Percentiles rank a stretch among this genome's conserved stretches.
Evolutionary conservation across 1,140 invertebrate genomes (phyloP).

Genomic region (Hyphantria cunea): DNA sequence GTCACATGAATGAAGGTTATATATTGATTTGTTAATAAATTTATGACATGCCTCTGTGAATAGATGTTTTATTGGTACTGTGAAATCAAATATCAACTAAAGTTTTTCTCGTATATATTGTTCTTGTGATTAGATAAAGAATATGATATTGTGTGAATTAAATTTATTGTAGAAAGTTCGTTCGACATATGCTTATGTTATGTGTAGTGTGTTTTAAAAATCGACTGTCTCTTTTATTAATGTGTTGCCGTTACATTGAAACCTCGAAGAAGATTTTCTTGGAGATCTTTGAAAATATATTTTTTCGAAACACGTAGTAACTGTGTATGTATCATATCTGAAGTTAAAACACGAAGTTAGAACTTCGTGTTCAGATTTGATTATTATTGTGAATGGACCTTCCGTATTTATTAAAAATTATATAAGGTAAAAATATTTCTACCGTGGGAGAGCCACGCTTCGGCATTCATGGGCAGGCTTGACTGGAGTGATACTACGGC

Average conservation of each 20-base stretch:
- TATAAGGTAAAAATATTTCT: too few relatives aligned
- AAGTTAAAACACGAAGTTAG: too few relatives aligned
- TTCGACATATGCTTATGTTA: constrained; percentile 7
- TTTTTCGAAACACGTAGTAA: background rate
- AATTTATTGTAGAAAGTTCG: constrained; percentile 51
- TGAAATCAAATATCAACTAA: constrained; percentile 55
- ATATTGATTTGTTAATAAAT: constrained; percentile 73
- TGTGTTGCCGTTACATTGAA: constrained; percentile 11
- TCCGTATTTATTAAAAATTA: background rate
- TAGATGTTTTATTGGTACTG: constrained; percentile 49
- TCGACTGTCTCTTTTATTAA: constrained; percentile 17
- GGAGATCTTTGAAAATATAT: background rate
- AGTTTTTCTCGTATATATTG: constrained; percentile 41
- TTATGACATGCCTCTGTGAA: constrained; percentile 54
- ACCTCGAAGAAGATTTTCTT: constrained; percentile 7
- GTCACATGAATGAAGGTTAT: constrained; percentile 43
- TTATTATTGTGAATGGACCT: background rate
- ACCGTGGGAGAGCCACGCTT: too few relatives aligned
- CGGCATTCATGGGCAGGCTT: too few relatives aligned
- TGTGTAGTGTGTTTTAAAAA: background rate
- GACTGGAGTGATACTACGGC: too few relatives aligned
- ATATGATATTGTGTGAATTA: constrained; percentile 38
- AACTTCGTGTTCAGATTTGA: background rate
- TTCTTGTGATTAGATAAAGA: constrained; percentile 47
- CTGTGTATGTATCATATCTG: too few relatives aligned